Conservation (phyloP, 2,888 invertebrate species). For the Drepanosiphum platanoidis region DNA sequence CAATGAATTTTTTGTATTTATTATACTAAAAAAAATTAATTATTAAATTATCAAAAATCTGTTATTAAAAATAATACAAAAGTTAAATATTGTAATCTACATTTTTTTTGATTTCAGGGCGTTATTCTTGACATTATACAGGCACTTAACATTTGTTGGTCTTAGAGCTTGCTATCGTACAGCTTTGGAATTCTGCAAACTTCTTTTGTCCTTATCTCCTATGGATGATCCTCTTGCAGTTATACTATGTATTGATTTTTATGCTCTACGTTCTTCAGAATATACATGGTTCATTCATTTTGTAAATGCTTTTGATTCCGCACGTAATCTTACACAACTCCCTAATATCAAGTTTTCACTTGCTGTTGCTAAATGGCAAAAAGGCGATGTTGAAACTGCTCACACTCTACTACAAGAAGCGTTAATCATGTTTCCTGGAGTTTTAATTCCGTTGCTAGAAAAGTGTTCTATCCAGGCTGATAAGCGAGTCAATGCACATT, state of each 20-base stretch:
- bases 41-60: no score
- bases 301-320: constrained; percentile 65
- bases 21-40: no score
- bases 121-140: constrained; percentile 82
- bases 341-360: constrained; percentile 89
- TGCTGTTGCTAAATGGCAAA: constrained; percentile 78
- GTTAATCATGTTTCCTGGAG: constrained; percentile 83
- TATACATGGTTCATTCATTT: constrained; percentile 74
- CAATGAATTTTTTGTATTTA: no score
- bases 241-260: constrained; percentile 82
- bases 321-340: constrained; percentile 71
- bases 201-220: constrained; percentile 81
- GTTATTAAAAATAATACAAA: no score
- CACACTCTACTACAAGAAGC: constrained; percentile 79
- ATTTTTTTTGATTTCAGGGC: constrained; percentile 69
- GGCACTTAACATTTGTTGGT: constrained; percentile 81
- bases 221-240: constrained; percentile 81
- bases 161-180: constrained; percentile 85
- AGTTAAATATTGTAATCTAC: background rate
- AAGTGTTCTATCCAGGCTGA: constrained; percentile 81
- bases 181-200: constrained; percentile 86
- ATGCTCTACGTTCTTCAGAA: constrained; percentile 80
- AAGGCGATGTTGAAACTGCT: constrained; percentile 69
- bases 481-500: constrained; percentile 71
- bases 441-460: constrained; percentile 78